Base-by-base conservation (phyloP, 2,797 vertebrate species). In the Sebastes iracundus region DNA sequence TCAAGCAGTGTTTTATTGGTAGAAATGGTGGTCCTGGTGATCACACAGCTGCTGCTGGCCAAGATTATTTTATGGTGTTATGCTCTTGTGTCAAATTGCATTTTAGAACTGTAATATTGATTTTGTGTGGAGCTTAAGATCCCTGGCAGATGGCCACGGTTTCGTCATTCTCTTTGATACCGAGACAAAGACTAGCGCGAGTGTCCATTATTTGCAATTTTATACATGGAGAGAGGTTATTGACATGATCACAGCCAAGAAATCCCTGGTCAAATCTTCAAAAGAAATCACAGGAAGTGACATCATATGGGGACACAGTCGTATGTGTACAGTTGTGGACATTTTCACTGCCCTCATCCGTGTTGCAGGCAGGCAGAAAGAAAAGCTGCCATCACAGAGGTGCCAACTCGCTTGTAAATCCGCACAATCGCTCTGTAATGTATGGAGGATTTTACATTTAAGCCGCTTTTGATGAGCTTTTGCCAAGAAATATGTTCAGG, bases 71-170 rank as follows among this genome's bases (percentile, higher is more conserved):
- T 60, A 81, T 55, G 7, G 55, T 75, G 64, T 86, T 82, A 59
- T 86, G 80, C 86, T 87, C 55, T 87, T 80, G 74, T 88, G 79
- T 88, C 78, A 77, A 85, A 80, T 83, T 79, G 62, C 68, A 82
- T 92, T 92, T 84, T 72, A 61, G 58, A 77, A 70, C 73, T 80
- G 42, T 72, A n/a, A 58, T 88, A 92, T 90, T 81, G 87, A 93
- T 93, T 90, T 86, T 73, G 72, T 79, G 82, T 71, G 81, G 67
- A 55, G 62, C 79, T 83, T 67, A 70, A 86, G 73, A 88, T 90
- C 58, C 72, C 81, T 79, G 89, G 84, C 87, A 77, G 80, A 80
- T 82, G 81, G 80, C 80, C 85, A 79, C 16, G 23, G 64, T 56
- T 84, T 74, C 62, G 60, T 78, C 42, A 70, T 70, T 81, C 75